Percentiles rank a stretch among this genome's conserved stretches.
phyloP scores from a whole-genome alignment of 35 echinoderm and acorn worm species.

The Hemicentrotus pulcherrimus region DNA sequence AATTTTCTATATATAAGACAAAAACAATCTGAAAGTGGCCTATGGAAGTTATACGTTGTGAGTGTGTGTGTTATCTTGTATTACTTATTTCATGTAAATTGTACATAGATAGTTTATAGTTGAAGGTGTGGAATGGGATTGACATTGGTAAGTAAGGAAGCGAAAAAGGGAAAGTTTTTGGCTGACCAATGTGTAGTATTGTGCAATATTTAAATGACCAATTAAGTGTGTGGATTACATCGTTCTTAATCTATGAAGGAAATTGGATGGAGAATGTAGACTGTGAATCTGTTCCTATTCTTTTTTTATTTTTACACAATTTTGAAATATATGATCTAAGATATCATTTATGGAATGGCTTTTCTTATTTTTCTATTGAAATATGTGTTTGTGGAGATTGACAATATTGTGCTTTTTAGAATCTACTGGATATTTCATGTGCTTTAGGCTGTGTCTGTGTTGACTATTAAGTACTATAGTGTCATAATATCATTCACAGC shows the following conservation, averaged over 20 bases:
- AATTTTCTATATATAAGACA: constrained; percentile 9
- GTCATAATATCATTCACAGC: neutral
- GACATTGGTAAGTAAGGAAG: neutral
- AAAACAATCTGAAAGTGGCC: neutral
- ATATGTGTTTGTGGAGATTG: constrained; percentile 13
- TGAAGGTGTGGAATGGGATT: neutral
- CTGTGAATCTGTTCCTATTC: constrained; percentile 13
- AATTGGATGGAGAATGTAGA: neutral
- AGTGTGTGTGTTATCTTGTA: constrained; percentile 31
- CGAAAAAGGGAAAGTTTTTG: neutral
- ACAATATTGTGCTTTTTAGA: neutral
- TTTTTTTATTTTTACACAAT: constrained; percentile 50
- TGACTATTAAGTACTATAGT: constrained; percentile 8
- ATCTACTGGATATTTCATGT: constrained; percentile 6
- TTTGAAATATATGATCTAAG: constrained; percentile 29
- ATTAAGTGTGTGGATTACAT: constrained; percentile 46
- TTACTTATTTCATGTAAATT: constrained; percentile 25
- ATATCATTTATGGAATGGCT: constrained; percentile 37
- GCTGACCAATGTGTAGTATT: constrained; percentile 55
- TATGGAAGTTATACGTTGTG: neutral
- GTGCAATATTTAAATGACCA: constrained; percentile 55
- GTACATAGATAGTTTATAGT: constrained; percentile 43
- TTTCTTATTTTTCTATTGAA: constrained; percentile 57
- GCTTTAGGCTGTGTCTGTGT: neutral
- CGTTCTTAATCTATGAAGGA: neutral